Percentiles rank a stretch among this genome's conserved stretches.
phyloP scores from a whole-genome alignment of 2,888 invertebrate genomes.

The Phania funesta region DNA sequence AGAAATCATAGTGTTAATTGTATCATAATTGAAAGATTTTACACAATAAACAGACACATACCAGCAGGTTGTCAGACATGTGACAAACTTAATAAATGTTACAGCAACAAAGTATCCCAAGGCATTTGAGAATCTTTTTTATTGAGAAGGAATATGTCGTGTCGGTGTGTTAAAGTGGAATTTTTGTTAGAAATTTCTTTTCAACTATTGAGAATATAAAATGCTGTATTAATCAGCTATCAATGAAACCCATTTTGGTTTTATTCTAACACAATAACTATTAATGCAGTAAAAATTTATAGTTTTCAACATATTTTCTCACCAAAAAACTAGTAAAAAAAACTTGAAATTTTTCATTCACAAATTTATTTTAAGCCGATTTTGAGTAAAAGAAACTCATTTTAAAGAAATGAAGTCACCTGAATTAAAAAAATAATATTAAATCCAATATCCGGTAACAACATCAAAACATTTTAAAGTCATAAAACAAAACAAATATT shows the following conservation, averaged over 20 bases:
- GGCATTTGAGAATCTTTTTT: neutral
- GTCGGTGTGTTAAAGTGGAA: neutral
- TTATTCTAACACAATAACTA: neutral
- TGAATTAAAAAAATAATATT: neutral
- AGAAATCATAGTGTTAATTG: constrained; percentile 16
- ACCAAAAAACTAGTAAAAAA: neutral
- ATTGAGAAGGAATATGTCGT: neutral
- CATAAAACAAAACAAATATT: neutral
- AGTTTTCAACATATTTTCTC: neutral
- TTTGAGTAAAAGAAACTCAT: neutral
- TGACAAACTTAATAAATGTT: constrained; percentile 25
- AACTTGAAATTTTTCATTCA: neutral
- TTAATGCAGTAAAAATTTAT: neutral
- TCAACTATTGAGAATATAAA: too few relatives aligned
- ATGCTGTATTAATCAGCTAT: neutral
- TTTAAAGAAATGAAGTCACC: neutral
- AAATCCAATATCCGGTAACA: constrained; percentile 44
- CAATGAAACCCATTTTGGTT: neutral
- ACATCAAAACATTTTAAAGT: neutral
- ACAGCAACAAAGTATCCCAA: neutral
- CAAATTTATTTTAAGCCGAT: neutral
- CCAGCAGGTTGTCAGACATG: constrained; percentile 18
- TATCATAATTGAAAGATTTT: neutral
- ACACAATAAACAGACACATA: neutral
- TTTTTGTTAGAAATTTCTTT: neutral